phyloP scores from a whole-genome alignment of 2,797 vertebrate species.

The Enteromius anoplus region DNA sequence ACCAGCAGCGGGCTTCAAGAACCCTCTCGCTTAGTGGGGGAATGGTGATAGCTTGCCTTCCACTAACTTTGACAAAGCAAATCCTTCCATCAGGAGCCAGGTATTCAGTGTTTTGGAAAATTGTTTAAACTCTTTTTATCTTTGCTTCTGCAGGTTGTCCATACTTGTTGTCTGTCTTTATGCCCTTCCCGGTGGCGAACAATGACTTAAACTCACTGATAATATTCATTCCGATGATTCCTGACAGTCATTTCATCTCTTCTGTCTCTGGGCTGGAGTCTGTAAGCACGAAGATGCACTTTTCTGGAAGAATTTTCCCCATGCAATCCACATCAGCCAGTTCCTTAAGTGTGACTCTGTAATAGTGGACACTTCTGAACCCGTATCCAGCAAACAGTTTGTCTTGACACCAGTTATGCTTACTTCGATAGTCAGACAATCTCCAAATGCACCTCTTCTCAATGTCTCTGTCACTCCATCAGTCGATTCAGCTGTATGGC shows the following conservation, averaged over 20 bases:
- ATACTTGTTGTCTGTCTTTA: background rate
- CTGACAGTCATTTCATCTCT: background rate
- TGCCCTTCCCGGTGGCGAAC: background rate
- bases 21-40: slow-evolving; percentile 24
- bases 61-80: slow-evolving; percentile 17
- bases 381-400: slow-evolving; percentile 24
- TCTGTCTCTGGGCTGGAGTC: background rate
- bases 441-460: slow-evolving; percentile 14
- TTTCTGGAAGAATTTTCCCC: slow-evolving; percentile 11
- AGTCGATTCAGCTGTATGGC: background rate
- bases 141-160: background rate
- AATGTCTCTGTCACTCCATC: background rate
- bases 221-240: slow-evolving; percentile 43
- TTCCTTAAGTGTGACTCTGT: background rate
- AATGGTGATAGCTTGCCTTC: background rate
- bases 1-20: background rate
- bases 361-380: slow-evolving; percentile 43
- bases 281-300: slow-evolving; percentile 38
- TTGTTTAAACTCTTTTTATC: background rate
- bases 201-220: slow-evolving; percentile 8
- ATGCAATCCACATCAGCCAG: slow-evolving; percentile 45
- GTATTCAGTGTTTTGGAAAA: background rate
- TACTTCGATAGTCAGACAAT: slow-evolving; percentile 31
- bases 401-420: slow-evolving; percentile 29
- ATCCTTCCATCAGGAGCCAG: background rate